Conservation (phyloP, 2,888 invertebrate genomes). For the Hylaea fasciaria region DNA sequence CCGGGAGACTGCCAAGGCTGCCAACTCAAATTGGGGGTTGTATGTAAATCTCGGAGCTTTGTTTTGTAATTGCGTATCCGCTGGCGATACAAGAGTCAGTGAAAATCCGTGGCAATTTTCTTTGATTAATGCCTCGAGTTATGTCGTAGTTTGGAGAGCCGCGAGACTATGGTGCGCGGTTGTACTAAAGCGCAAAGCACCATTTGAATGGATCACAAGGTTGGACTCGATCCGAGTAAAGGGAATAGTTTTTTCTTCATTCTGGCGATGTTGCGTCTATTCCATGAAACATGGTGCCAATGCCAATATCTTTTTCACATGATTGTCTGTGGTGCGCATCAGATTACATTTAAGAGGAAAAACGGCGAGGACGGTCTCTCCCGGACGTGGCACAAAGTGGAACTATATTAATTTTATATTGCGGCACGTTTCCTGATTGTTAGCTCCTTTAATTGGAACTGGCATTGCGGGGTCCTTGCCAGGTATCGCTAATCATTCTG, state of each 20-base stretch:
- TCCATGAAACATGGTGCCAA: conserved; percentile 11
- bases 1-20: conserved; percentile 33
- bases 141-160: conserved; percentile 31
- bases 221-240: too few species aligned
- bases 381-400: conserved; percentile 58
- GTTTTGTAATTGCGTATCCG: conserved; percentile 35
- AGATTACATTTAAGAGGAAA: conserved; percentile 51
- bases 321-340: conserved; percentile 53
- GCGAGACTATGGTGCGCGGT: conserved; percentile 21
- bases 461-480: conserved; percentile 3
- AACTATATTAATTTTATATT: conserved; percentile 45
- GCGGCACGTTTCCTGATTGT: conserved; percentile 57
- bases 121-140: conserved; percentile 18
- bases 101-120: conserved; percentile 31
- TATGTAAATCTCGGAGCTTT: conserved; percentile 33
- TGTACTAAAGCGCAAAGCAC: neutral
- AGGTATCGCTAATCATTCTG: conserved; percentile 8
- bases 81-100: conserved; percentile 19
- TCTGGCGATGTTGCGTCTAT: conserved; percentile 4
- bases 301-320: conserved; percentile 49
- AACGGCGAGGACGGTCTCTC: conserved; percentile 51
- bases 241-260: neutral
- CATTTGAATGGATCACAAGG: neutral
- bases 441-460: conserved; percentile 51
- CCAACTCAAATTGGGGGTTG: conserved; percentile 26